Evolutionary conservation across 2,113 vertebrate genomes (phyloP).

Genomic region (Phalacrocorax brasilianus): DNA sequence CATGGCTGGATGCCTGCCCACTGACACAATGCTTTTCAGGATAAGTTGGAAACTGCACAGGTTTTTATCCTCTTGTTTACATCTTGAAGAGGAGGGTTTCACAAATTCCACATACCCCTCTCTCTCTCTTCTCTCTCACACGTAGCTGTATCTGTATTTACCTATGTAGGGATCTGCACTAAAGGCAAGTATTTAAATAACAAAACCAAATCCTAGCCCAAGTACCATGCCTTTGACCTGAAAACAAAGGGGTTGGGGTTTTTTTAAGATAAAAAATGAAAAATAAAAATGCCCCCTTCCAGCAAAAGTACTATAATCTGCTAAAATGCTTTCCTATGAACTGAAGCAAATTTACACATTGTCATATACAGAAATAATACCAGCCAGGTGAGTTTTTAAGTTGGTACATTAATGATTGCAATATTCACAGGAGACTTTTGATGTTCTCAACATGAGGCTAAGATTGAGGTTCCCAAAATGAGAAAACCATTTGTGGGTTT

Average conservation of each 20-base stretch:
- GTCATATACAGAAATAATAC: neutral
- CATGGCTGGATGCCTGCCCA: constrained; percentile 88
- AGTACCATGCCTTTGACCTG: neutral
- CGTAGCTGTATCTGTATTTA: neutral
- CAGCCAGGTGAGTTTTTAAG: constrained; percentile 6
- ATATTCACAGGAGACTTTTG: neutral
- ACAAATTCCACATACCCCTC: neutral
- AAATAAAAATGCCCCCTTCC: neutral
- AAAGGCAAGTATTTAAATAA: neutral
- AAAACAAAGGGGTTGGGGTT: neutral
- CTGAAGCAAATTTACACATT: neutral
- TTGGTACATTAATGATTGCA: neutral
- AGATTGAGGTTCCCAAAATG: too few species aligned
- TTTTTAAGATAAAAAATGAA: neutral
- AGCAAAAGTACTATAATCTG: neutral
- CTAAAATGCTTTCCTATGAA: neutral
- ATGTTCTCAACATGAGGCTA: neutral
- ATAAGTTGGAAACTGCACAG: constrained; percentile 61
- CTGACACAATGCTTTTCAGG: constrained; percentile 78
- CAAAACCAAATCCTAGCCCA: neutral
- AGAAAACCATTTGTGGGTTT: neutral
- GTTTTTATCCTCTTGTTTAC: constrained; percentile 52
- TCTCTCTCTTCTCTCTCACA: too few species aligned
- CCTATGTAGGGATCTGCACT: neutral
- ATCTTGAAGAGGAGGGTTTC: neutral